phyloP scores from a whole-genome alignment of 2,888 invertebrate species.

The Syritta pipiens region DNA sequence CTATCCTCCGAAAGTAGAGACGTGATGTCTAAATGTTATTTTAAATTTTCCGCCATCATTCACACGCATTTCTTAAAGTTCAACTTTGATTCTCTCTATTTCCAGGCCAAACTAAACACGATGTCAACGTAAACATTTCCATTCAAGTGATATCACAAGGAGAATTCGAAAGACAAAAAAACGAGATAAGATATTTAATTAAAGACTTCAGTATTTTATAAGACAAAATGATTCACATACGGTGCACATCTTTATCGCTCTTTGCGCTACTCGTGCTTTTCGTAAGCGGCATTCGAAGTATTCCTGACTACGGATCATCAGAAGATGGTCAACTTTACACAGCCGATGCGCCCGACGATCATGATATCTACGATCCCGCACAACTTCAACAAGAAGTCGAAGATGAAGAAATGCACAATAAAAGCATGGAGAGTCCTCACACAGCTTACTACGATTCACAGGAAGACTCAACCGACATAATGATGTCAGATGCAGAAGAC shows the following conservation, averaged over 20 bases:
- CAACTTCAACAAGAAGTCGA: slow-evolving; percentile 72
- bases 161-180: background rate
- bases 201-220: background rate
- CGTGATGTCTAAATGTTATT: no score
- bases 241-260: slow-evolving; percentile 18
- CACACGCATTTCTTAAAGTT: no score
- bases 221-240: slow-evolving; percentile 40
- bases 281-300: slow-evolving; percentile 24
- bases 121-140: slow-evolving; percentile 35
- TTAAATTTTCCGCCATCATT: no score
- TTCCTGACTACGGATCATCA: slow-evolving; percentile 60
- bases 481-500: slow-evolving; percentile 52
- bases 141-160: background rate
- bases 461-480: slow-evolving; percentile 63
- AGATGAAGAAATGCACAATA: slow-evolving; percentile 67
- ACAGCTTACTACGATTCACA: slow-evolving; percentile 66
- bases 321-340: slow-evolving; percentile 52
- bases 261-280: slow-evolving; percentile 28
- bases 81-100: background rate
- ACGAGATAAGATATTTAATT: background rate
- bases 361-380: slow-evolving; percentile 73
- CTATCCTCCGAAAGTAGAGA: no score
- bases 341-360: slow-evolving; percentile 56
- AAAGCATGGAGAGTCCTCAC: slow-evolving; percentile 70
- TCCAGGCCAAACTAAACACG: slow-evolving; percentile 22